Conservation (phyloP, 1,140 invertebrate genomes). For the Aphaenogaster ashmeadi region DNA sequence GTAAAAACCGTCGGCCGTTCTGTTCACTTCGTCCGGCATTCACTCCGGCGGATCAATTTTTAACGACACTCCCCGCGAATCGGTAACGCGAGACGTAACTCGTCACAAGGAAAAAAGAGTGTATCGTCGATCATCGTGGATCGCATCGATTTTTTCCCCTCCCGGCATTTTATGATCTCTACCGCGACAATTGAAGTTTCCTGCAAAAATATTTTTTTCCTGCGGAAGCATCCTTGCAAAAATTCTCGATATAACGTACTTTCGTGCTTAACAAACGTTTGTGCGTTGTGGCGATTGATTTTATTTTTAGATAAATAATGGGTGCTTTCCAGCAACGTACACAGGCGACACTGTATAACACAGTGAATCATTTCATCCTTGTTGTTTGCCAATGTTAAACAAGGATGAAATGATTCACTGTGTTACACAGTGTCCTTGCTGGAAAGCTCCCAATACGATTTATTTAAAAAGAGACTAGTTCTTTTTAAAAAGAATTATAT, state of each 20-base stretch:
- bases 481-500: background rate
- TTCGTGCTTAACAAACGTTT: background rate
- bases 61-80: conserved; percentile 35
- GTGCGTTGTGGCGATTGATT: background rate
- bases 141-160: background rate
- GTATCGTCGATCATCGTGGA: background rate
- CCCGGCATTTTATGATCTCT: background rate
- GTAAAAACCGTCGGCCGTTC: conserved; percentile 34
- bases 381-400: no score
- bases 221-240: background rate
- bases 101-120: background rate
- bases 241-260: background rate
- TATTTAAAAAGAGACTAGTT: conserved; percentile 21
- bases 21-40: conserved; percentile 51
- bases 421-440: no score
- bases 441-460: no score
- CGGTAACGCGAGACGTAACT: conserved; percentile 25
- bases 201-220: background rate
- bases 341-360: no score
- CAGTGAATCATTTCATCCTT: no score
- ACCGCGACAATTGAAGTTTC: background rate
- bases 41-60: conserved; percentile 56
- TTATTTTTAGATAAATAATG: conserved; percentile 12
- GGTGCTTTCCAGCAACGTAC: no score
- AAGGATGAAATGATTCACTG: no score